Conservation (phyloP, 2,113 vertebrate genomes). For the Platichthys flesus region DNA sequence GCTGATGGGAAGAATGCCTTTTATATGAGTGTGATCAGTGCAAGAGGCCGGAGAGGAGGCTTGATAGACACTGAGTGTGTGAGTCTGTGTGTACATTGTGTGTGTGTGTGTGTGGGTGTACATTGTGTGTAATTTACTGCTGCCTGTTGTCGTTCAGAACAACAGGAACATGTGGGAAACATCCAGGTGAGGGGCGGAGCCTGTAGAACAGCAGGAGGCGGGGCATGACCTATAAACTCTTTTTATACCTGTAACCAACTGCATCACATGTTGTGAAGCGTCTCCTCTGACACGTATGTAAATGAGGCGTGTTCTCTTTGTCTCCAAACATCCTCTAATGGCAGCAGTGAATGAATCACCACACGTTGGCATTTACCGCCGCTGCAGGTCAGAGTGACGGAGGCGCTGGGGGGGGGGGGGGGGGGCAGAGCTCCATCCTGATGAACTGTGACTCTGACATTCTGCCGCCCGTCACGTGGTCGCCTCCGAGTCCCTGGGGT, state of each 20-base stretch:
- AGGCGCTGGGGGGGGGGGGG: background rate
- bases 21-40: background rate
- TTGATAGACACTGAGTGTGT: background rate
- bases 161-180: too few relatives aligned
- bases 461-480: conserved; percentile 14
- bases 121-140: too few relatives aligned
- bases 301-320: background rate
- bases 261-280: background rate
- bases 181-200: too few relatives aligned
- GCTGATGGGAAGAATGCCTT: conserved; percentile 24
- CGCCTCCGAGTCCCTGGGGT: background rate
- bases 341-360: background rate
- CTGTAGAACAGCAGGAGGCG: too few relatives aligned
- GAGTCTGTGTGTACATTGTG: too few relatives aligned
- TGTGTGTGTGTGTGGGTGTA: too few relatives aligned
- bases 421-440: conserved; percentile 1
- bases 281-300: background rate
- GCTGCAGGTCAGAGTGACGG: background rate
- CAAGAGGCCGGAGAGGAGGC: background rate
- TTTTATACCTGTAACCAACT: background rate
- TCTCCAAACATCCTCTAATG: conserved; percentile 2
- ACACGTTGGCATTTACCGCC: conserved; percentile 12
- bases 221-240: too few relatives aligned
- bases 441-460: conserved; percentile 44
- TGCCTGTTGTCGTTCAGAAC: too few relatives aligned